These are phyloP conservation scores for Urocynchramus pylzowi DNA, from an alignment of 2,113 vertebrate species.

Conservation along the genomic window DNA sequence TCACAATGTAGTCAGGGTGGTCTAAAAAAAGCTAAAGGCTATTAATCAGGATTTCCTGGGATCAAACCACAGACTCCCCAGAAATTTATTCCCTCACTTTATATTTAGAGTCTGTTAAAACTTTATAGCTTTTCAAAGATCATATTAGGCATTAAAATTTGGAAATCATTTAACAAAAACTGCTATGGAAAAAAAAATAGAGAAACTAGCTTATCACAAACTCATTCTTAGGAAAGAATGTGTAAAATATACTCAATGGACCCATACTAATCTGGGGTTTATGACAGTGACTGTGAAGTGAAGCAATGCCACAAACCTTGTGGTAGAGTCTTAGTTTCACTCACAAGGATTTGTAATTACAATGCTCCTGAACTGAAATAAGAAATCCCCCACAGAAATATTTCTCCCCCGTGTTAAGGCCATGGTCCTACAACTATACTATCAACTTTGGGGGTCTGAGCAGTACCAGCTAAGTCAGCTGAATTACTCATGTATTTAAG, in stretches of 20 bases:
- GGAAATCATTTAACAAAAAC: constrained; percentile 47
- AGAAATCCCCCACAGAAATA: not conserved
- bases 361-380: not conserved
- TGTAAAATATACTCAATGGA: constrained; percentile 52
- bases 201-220: constrained; percentile 55
- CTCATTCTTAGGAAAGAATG: constrained; percentile 40
- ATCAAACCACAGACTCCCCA: constrained; percentile 64
- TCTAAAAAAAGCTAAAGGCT: constrained; percentile 58
- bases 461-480: not conserved
- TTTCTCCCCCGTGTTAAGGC: not conserved
- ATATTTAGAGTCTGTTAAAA: constrained; percentile 69
- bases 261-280: constrained; percentile 56
- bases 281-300: constrained; percentile 29
- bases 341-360: not conserved
- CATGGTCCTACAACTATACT: not conserved
- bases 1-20: constrained; percentile 69
- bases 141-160: constrained; percentile 69
- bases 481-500: not conserved
- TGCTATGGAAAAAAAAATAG: constrained; percentile 22
- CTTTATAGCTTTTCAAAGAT: constrained; percentile 71
- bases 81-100: constrained; percentile 59
- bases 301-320: constrained; percentile 57
- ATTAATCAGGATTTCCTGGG: constrained; percentile 79
- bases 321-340: constrained; percentile 23
- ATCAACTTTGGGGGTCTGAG: not conserved